phyloP scores from a whole-genome alignment of 2,797 vertebrate genomes.

The Neosilurus hyrtlii region DNA sequence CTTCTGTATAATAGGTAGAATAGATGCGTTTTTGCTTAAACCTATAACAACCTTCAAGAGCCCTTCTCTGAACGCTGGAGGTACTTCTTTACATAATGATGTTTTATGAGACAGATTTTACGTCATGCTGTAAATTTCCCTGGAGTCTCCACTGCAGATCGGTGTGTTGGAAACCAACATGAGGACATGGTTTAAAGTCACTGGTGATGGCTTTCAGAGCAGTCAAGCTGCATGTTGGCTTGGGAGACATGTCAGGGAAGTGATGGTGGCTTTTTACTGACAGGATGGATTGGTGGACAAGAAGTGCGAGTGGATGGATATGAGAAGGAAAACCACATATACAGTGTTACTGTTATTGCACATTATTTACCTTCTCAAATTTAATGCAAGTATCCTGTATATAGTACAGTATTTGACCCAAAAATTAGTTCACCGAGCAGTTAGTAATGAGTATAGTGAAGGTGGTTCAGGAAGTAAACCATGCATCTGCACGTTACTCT shows the following conservation, averaged over 20 bases:
- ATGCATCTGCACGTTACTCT: not conserved
- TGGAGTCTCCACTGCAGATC: constrained; percentile 60
- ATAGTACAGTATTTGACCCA: not conserved
- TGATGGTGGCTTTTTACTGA: constrained; percentile 73
- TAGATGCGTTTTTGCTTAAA: constrained; percentile 4
- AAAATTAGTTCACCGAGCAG: not conserved
- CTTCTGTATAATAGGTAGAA: not conserved
- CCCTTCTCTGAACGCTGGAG: constrained; percentile 60
- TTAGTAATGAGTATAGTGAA: constrained; percentile 12
- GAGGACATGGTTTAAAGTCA: constrained; percentile 63
- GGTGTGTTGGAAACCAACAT: constrained; percentile 60
- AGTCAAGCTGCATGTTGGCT: constrained; percentile 56
- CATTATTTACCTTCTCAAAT: constrained; percentile 17
- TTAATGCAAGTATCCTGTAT: not conserved
- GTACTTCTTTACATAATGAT: constrained; percentile 71
- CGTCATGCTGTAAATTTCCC: constrained; percentile 69
- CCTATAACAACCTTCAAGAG: constrained; percentile 3
- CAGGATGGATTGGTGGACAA: constrained; percentile 75
- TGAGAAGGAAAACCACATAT: constrained; percentile 63
- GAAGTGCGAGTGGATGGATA: constrained; percentile 75
- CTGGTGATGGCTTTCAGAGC: constrained; percentile 53
- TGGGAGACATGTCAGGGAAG: constrained; percentile 72
- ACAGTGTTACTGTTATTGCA: constrained; percentile 35
- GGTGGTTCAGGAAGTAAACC: constrained; percentile 11
- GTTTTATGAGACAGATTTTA: constrained; percentile 50